Evolutionary conservation across 2,113 vertebrate species (phyloP).

Genomic region (Blennius ocellaris): DNA sequence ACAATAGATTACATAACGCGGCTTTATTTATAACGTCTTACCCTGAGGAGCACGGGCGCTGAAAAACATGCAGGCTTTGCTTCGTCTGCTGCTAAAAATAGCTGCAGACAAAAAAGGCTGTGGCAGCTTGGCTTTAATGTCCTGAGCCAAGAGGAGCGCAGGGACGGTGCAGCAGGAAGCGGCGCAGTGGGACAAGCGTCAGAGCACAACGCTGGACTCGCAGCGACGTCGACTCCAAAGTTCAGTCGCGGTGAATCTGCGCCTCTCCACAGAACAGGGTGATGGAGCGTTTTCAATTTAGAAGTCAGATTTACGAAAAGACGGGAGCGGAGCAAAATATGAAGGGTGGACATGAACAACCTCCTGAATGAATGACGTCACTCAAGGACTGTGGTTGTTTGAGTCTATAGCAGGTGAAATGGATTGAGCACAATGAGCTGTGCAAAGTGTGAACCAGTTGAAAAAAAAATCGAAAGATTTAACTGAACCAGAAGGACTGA

Average conservation of each 20-base stretch:
- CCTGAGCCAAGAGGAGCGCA: slow-evolving; percentile 49
- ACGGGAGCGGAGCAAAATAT: neutral
- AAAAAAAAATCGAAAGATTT: slow-evolving; percentile 31
- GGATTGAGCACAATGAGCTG: neutral
- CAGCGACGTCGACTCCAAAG: slow-evolving; percentile 10
- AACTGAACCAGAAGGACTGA: neutral
- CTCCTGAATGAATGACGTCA: slow-evolving; percentile 46
- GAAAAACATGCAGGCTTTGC: slow-evolving; percentile 29
- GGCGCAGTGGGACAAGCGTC: slow-evolving; percentile 23
- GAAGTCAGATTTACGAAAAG: slow-evolving; percentile 9
- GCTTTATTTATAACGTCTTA: slow-evolving; percentile 7
- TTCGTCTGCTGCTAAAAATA: slow-evolving; percentile 72
- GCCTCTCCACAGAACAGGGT: neutral
- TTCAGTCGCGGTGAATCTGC: neutral
- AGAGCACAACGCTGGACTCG: slow-evolving; percentile 19
- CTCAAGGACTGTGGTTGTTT: no score
- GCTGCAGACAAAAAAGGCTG: slow-evolving; percentile 62
- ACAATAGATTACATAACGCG: neutral
- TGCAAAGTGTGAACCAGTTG: neutral
- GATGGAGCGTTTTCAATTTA: slow-evolving; percentile 16
- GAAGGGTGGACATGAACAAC: neutral
- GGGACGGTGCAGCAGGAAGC: slow-evolving; percentile 54
- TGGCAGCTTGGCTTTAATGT: slow-evolving; percentile 61
- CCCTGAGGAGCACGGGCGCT: slow-evolving; percentile 9
- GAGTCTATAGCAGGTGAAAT: neutral